Base-by-base conservation (phyloP, 2,888 invertebrate genomes). In the Drosophila hamatofila region DNA sequence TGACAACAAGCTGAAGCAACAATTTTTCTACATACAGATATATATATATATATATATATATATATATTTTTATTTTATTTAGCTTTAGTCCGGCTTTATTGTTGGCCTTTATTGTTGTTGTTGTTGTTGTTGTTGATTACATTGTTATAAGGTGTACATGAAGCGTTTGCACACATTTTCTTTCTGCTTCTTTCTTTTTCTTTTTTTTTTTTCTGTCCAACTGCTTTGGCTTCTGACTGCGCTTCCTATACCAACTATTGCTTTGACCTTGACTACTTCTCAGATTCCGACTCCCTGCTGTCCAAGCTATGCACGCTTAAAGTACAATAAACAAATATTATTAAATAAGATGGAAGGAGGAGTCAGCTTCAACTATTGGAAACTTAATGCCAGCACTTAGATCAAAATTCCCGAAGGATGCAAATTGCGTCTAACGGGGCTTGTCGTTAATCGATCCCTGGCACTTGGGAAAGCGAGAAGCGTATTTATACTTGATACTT, bases 141-240 rank as follows among this genome's bases (percentile, higher is more conserved):
- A 23, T 33, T 61, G 60, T 42, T 59, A 68, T 74, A 75, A 78
- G 75, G 63, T 67, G 61, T 73, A 74, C 70, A 75, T 61, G 73
- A 75, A 70, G 27, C 67, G 58, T 58, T 81, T 65, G 59, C 67
- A 79, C 82, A 81, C 75, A 73, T 44, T 14, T 23, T 4, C 2
- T 7, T 14, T 2, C n/a, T n/a, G n/a, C n/a, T n/a, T n/a, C n/a
- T 21, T 6, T 42, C 2, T 14, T 11, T 5, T 11, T 3, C 0
- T 35, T 16, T 12, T 33, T 12, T 35, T 2, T 35, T 78, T 46
- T 58, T 65, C 25, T 21, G 52, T 56, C 64, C 66, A 57, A 44
- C n/a, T 25, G 49, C 35, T n/a, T n/a, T n/a, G n/a, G n/a, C n/a
- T n/a, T n/a, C 11, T 37, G 48, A 33, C 35, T 35, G 9, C 52